Evolutionary conservation across 64 coral and sea anemone genomes (phyloP), one percentile per base, ranked within the genome.

Genomic region (Montipora capricornis): DNA sequence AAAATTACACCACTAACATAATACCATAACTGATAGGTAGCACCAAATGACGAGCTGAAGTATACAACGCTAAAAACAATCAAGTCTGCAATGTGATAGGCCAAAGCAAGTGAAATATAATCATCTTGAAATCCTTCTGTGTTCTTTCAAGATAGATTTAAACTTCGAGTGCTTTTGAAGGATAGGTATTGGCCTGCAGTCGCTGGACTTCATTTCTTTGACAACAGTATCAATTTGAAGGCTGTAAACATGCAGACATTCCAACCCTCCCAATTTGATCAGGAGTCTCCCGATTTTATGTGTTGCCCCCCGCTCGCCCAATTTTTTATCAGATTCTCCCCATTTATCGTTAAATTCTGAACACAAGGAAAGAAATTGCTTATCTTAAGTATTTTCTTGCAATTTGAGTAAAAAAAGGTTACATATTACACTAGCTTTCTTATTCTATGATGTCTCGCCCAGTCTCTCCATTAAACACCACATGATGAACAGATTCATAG

Each of bases 31-130:
- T 44, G 14, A 77, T 95, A 95, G 10, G 87, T 26, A 20, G 24
- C 68, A 1, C 89, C 94, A 91, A 95, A 95, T 15, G 82, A 73
- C 24, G 88, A 91, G 87, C 79, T 77, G 4, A 95, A 95, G 87
- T 95, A 95, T 8, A 89, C 94, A 80, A 95, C 87, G 62, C 94
- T 95, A 49, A 95, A 95, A 53, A 91, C 87, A 62, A 95, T 95
- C 49, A 95, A 11, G 50, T 95, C 94, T 52, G 45, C 22, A 1
- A 75, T 57, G 52, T 95, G 94, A 44, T 95, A 95, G 8, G 84
- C 89, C 47, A 95, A 47, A 73, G 94, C 94, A 51, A 95, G 87
- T 16, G 94, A 95, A 80, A 95, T 37, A 37, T 95, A 29, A 95
- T 73, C 10, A 80, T 2, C 59, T 75, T 91, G 53, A 95, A 95